Percentiles rank a stretch among this genome's conserved stretches.
Conservation (phyloP, 2,113 vertebrate genomes). For the Mus spicilegus region DNA sequence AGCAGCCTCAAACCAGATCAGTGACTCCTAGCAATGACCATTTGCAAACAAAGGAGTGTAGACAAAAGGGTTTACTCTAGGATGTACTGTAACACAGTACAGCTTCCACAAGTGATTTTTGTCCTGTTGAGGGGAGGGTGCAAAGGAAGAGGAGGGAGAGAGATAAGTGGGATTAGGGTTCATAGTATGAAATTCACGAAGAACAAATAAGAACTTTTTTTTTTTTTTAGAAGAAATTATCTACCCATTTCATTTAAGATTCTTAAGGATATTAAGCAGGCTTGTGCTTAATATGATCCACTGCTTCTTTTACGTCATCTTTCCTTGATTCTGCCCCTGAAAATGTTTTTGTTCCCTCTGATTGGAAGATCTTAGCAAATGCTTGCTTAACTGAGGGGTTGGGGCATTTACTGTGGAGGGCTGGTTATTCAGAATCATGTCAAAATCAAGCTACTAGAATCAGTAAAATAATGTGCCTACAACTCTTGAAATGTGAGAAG, state of each 20-base stretch:
- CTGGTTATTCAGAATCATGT: background rate
- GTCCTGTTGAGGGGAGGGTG: too few species aligned
- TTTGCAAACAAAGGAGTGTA: too few species aligned
- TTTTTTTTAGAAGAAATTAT: background rate
- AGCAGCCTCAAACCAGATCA: too few species aligned
- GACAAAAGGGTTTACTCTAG: too few species aligned
- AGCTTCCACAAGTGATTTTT: too few species aligned
- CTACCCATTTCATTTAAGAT: background rate
- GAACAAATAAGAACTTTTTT: too few species aligned
- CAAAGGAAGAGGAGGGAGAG: too few species aligned
- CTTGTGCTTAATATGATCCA: background rate
- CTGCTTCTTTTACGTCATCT: background rate
- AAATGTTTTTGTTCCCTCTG: background rate
- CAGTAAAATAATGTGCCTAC: background rate
- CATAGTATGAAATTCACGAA: too few species aligned
- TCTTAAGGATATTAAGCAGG: background rate
- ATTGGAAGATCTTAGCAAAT: background rate
- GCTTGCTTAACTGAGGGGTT: background rate
- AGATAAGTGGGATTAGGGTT: too few species aligned
- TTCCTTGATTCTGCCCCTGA: background rate
- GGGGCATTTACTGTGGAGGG: background rate
- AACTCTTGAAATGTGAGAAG: background rate
- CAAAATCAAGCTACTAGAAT: background rate
- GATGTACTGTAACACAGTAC: too few species aligned
- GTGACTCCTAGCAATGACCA: too few species aligned